Conservation (phyloP, 2,888 invertebrate species). For the Sabellastarte sp. region DNA sequence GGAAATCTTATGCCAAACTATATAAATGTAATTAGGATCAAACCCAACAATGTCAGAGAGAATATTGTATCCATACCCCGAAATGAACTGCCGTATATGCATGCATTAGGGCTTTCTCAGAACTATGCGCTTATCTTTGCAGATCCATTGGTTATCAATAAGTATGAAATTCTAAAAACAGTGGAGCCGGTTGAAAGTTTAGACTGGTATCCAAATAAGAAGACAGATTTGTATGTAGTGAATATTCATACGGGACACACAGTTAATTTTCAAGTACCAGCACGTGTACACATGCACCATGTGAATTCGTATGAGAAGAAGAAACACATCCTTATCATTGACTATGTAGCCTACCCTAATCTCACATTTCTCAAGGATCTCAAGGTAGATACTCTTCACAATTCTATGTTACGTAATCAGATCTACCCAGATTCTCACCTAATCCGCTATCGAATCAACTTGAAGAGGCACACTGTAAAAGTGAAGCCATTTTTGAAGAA, state of each 20-base stretch:
- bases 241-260: conserved; percentile 36
- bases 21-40: conserved; percentile 41
- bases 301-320: conserved; percentile 46
- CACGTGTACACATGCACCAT: conserved; percentile 48
- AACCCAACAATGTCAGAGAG: conserved; percentile 35
- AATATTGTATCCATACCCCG: conserved; percentile 40
- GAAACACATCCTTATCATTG: conserved; percentile 35
- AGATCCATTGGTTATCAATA: conserved; percentile 45
- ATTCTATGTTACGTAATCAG: conserved; percentile 34
- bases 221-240: conserved; percentile 40
- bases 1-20: conserved; percentile 33
- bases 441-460: conserved; percentile 24
- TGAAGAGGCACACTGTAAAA: not conserved
- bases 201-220: conserved; percentile 39
- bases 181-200: conserved; percentile 42
- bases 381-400: conserved; percentile 32
- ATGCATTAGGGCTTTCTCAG: conserved; percentile 46
- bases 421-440: conserved; percentile 37
- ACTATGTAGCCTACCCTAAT: conserved; percentile 42
- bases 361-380: conserved; percentile 41
- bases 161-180: conserved; percentile 37
- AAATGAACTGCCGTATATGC: conserved; percentile 48
- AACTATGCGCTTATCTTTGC: conserved; percentile 46
- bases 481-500: not conserved
- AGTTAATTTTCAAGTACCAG: conserved; percentile 26